A percentile compares a stretch with the other conserved stretches of the same genome.
These are phyloP conservation scores for Lepetodrilus schrolli DNA, from an alignment of 2,888 invertebrate species.

Conservation along the genomic window DNA sequence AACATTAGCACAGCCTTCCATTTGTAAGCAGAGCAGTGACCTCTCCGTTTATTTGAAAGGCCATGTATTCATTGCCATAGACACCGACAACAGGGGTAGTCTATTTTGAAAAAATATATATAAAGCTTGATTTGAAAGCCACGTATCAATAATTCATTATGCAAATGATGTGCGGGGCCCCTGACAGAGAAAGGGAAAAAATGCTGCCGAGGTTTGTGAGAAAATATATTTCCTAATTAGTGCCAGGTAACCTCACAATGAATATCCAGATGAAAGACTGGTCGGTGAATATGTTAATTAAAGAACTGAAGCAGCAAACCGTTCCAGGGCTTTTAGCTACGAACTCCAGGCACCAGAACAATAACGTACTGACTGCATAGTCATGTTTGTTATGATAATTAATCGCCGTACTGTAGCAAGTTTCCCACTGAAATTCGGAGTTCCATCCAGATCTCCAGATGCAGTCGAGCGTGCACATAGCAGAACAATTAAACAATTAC, in stretches of 20 bases:
- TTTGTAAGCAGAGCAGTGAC: no score
- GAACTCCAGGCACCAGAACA: not conserved
- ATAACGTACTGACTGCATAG: no score
- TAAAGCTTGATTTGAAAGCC: constrained; percentile 17
- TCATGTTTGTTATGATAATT: no score
- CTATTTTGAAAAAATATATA: constrained; percentile 5
- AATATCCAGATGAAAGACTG: not conserved
- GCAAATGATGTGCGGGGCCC: not conserved
- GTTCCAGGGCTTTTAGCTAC: not conserved
- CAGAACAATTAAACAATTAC: constrained; percentile 17
- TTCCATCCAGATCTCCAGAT: not conserved
- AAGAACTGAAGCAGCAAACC: not conserved
- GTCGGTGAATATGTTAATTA: constrained; percentile 21
- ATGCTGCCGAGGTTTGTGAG: constrained; percentile 4
- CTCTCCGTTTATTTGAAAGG: not conserved
- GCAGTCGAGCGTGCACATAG: not conserved
- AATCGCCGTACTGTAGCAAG: not conserved
- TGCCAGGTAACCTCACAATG: constrained; percentile 21
- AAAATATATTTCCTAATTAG: constrained; percentile 25
- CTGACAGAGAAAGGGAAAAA: not conserved
- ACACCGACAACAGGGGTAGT: not conserved
- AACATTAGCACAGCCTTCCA: no score
- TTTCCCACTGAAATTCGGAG: not conserved
- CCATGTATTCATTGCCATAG: constrained; percentile 6
- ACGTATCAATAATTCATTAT: constrained; percentile 17